Base-by-base conservation (phyloP, 2,888 invertebrate genomes). In the Drosophila ustulata region DNA sequence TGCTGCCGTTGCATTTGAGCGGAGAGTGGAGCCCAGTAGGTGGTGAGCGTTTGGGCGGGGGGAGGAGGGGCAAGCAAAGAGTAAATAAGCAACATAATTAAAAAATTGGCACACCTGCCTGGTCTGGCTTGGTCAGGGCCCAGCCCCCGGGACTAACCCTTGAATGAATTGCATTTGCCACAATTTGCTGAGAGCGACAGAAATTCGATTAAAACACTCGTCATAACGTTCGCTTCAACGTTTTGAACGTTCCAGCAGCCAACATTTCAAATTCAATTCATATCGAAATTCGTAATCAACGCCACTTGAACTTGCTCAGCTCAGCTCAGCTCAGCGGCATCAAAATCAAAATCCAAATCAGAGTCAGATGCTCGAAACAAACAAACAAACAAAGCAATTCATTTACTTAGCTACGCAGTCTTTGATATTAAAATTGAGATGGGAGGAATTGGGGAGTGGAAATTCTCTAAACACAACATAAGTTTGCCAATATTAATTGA, bases 81-180 rank as follows among this genome's bases (percentile, higher is more conserved):
- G 57, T 41, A 51, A 68, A 67, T 43, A 53, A 11, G 30, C 46
- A 46, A 25, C 26, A 46, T 67, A 51, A 57, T 67, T 67, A 41
- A 57, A 41, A 52, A 68, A 68, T 47, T 41, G 68, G 58, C 68
- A 68, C 68, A 68, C 52, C 68, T 67, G 67, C 51, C 28, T 47
- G 25, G 39, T 13, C 6, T 32, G 66, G 57, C 46, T n/a, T 37
- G 26, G 34, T 18, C 7, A 45, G 66, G 23, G 56, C 51, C 8
- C 11, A 51, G 56, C 67, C 46, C 49, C 11, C 3, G 7, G 56
- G 67, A 11, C 45, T 26, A 51, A 53, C 47, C 62, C 58, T 30
- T 28, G 46, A 46, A 26, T 56, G 46, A 56, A 56, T 55, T 56
- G 63, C 58, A 47, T 25, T 25, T 50, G 28, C 18, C 50, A 32